Base-by-base conservation (phyloP, 2,888 invertebrate genomes). In the Lysandra coridon region DNA sequence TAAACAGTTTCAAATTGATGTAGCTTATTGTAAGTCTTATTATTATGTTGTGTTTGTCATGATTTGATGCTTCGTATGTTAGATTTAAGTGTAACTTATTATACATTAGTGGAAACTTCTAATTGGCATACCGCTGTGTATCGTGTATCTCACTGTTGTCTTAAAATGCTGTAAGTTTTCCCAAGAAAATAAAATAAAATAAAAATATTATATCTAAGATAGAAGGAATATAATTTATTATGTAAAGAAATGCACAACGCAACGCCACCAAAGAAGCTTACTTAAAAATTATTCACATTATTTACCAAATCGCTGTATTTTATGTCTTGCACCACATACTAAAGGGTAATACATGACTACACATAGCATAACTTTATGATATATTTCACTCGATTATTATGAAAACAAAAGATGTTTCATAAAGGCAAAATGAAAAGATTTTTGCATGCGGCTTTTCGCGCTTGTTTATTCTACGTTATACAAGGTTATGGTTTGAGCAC, bases 371-470 rank as follows among this genome's bases (percentile, higher is more conserved):
- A 57, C 76, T 57, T 33, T 53, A 76, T 76, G 33, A 57, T 76
- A 76, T 76, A 57, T 76, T 57, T 76, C 17, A 76, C 76, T 53
- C 33, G 76, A 76, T 76, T 76, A 76, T 76, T n/a, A 44, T 40
- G 73, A 74, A 76, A 76, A 76, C 76, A 76, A 76, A 75, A 76
- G 76, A 57, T 33, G 76, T 76, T 76, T 17, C 75, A 76, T 76
- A 57, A 57, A 76, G 57, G 6, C 57, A 17, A 76, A 76, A 76
- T 76, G 76, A 76, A 76, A 76, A 76, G 76, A 76, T 53, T 74
- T 74, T 74, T 57, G 30, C 76, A 76, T 76, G 76, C 53, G 33
- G 76, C 33, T 33, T 76, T 57, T 57, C 44, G n/a, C 53, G 33
- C 53, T 53, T 33, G 53, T 76, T 76, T 76, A 33, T 17, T 74